Evolutionary conservation across 2,113 vertebrate genomes (phyloP), one percentile per base, ranked within the genome.

Genomic region (Triplophysa tibetana): DNA sequence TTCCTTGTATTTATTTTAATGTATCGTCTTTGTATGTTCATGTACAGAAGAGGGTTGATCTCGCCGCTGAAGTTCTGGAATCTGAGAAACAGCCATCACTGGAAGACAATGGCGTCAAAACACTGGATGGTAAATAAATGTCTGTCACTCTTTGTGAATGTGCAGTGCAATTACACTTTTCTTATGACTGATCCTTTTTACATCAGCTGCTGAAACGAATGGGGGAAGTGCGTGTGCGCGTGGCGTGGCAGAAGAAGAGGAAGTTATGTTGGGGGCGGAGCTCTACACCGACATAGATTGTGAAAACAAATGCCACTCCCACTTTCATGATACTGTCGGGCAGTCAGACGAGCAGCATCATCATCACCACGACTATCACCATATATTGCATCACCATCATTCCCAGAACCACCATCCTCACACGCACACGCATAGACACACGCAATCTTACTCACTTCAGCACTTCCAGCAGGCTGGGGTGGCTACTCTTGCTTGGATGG

Each of bases 401-500:
- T 97, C 98, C 66, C 97, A 98, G 88, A 98, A 99, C 90, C 98
- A 98, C 86, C 97, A 98, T 83, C 98, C 98, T 0, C 97, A 99
- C 88, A 97, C 95, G 80, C 98, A 98, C 89, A 93, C 95, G 9
- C 96, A 98, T 89, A 94, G 95, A 82, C 98, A 98, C 89, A 93
- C 95, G 8, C 96, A 98, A 87, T 94, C 95, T 73, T 98, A 98
- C 89, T 96, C 96, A 0, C 92, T 95, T 60, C 93, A 98, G 79
- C 96, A 98, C 61, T 93, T 99, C 80, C 94, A 98, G 91, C 91
- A 96, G 33, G 98, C 96, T 0, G 96, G 98, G 11, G 94, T 98
- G 24, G 97, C 98, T 65, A 94, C 97, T 0, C 88, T 99, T 66
- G 98, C 97, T 0, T 99, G 98, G 98, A 99, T 99, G 98, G 96